A percentile compares a stretch with the other conserved stretches of the same genome.
Evolutionary conservation across 2,113 vertebrate species (phyloP).

Genomic region (Pristiophorus japonicus): DNA sequence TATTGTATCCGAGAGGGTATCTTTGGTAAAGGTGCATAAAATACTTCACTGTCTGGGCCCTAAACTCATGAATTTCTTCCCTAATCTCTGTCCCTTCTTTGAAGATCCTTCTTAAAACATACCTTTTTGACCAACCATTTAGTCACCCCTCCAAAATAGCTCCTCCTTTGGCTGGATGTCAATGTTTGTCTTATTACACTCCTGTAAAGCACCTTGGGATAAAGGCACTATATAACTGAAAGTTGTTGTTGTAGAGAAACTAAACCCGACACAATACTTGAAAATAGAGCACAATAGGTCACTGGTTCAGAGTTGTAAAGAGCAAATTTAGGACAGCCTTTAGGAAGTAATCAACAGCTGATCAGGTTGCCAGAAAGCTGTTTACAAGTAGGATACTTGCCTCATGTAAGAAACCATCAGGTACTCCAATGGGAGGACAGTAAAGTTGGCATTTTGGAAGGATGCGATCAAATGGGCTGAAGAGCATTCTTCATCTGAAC

Average conservation of each 20-base stretch:
- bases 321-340: not conserved
- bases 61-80: not conserved
- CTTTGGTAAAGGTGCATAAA: not conserved
- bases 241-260: not conserved
- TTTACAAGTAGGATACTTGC: not conserved
- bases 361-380: too few species aligned
- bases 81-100: not conserved
- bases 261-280: not conserved
- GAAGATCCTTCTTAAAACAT: too few species aligned
- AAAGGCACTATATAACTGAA: not conserved
- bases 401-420: not conserved
- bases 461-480: not conserved
- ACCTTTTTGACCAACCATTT: not conserved
- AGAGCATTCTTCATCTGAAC: not conserved
- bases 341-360: not conserved
- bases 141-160: not conserved
- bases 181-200: not conserved
- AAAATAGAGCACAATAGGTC: not conserved
- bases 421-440: not conserved
- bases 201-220: not conserved
- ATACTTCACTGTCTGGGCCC: not conserved
- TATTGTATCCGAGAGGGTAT: not conserved
- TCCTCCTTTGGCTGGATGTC: not conserved
- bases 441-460: not conserved
- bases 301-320: not conserved